Percentiles rank a stretch among this genome's conserved stretches.
Conservation (phyloP, 2,797 vertebrate species). For the Gymnothorax javanicus region DNA sequence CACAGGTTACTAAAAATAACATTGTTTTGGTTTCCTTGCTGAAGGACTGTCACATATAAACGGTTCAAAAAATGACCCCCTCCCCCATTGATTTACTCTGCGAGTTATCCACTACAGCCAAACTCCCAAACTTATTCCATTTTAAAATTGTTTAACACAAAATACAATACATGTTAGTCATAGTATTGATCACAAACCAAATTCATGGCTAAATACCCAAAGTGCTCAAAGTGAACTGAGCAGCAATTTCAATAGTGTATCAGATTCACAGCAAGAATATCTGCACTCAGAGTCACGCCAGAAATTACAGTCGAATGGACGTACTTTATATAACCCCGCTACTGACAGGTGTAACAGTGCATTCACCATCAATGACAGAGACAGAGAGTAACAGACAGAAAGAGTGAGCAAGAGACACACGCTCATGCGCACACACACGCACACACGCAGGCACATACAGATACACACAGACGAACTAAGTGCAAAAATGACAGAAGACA, state of each 20-base stretch:
- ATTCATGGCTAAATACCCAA: neutral
- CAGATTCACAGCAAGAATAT: neutral
- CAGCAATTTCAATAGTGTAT: conserved; percentile 2
- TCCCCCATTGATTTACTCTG: conserved; percentile 3
- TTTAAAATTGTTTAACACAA: neutral
- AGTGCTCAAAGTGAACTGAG: neutral
- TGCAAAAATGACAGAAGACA: neutral
- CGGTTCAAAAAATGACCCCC: conserved; percentile 24
- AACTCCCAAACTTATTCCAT: neutral
- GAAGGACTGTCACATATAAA: conserved; percentile 15
- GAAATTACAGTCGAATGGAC: neutral
- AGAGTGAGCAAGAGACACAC: neutral
- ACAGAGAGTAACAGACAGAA: neutral
- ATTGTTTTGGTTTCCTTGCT: conserved; percentile 33
- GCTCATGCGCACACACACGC: no score
- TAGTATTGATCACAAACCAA: neutral
- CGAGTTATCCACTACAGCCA: neutral
- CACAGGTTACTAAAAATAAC: conserved; percentile 46
- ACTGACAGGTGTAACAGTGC: neutral
- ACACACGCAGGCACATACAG: no score
- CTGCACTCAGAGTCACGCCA: neutral
- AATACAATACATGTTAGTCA: neutral
- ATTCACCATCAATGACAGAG: neutral
- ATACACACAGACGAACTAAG: neutral
- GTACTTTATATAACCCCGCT: neutral